Percentiles rank a stretch among this genome's conserved stretches.
Evolutionary conservation across 2,113 vertebrate species (phyloP).

Genomic region (Calonectris borealis): DNA sequence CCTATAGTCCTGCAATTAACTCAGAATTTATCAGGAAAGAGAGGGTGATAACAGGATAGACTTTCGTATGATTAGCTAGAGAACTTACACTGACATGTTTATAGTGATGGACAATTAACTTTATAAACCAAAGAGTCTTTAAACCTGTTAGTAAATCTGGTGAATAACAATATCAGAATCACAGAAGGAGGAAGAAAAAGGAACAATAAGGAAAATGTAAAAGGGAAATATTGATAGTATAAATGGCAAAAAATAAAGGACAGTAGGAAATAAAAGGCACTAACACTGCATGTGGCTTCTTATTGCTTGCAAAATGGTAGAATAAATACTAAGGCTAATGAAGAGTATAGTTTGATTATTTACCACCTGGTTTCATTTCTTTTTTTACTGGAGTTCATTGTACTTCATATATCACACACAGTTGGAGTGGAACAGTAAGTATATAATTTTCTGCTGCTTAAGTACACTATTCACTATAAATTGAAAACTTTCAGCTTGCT

Average conservation of each 20-base stretch:
- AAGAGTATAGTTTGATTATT: slow-evolving; percentile 18
- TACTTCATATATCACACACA: not conserved
- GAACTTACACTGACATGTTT: not conserved
- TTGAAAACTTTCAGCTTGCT: slow-evolving; percentile 44
- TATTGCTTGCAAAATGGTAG: not conserved
- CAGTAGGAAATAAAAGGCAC: not conserved
- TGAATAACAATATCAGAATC: not conserved
- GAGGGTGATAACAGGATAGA: not conserved
- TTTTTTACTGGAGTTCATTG: not conserved
- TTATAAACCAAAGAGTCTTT: not conserved
- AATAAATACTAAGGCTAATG: not conserved
- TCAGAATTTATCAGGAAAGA: not conserved
- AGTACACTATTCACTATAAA: slow-evolving; percentile 5
- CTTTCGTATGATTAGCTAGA: not conserved
- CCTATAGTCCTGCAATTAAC: not conserved
- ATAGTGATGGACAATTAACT: not conserved
- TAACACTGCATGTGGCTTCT: not conserved
- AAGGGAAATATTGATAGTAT: not conserved
- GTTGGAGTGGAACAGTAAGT: not conserved
- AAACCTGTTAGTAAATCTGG: not conserved
- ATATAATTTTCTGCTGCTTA: slow-evolving; percentile 34
- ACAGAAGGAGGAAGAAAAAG: not conserved
- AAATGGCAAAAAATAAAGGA: not conserved
- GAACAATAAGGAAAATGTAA: not conserved
- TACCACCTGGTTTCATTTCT: not conserved